phyloP scores from a whole-genome alignment of 2,888 invertebrate species.

The Bedellia somnulentella region DNA sequence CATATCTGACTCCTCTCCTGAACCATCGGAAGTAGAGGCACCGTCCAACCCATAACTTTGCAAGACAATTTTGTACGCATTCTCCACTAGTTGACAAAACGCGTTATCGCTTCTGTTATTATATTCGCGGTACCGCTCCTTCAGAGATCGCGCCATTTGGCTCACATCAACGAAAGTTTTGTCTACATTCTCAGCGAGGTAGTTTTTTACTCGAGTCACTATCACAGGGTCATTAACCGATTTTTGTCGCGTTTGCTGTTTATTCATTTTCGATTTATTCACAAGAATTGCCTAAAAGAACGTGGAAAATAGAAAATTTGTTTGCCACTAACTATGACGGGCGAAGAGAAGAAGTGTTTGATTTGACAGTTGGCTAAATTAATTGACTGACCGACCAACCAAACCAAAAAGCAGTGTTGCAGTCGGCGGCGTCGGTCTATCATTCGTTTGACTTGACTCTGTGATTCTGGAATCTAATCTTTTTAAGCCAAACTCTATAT shows the following conservation, averaged over 20 bases:
- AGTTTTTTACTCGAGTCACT: constrained; percentile 68
- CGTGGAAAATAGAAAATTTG: constrained; percentile 1
- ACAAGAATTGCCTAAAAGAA: constrained; percentile 12
- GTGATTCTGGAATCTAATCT: too few species aligned
- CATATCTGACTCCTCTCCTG: constrained; percentile 65
- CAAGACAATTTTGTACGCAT: constrained; percentile 73
- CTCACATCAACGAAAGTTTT: constrained; percentile 81
- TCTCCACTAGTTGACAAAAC: constrained; percentile 78
- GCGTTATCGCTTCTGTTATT: constrained; percentile 75
- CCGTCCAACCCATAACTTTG: constrained; percentile 68
- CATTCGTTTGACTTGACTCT: too few species aligned
- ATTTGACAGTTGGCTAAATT: constrained; percentile 1
- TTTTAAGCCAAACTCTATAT: too few species aligned
- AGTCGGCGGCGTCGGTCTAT: constrained; percentile 27
- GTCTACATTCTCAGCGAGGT: constrained; percentile 78
- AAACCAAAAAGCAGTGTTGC: too few species aligned
- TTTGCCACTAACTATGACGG: constrained; percentile 24
- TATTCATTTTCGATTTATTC: constrained; percentile 36
- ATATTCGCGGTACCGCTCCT: constrained; percentile 75
- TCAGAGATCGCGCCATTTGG: constrained; percentile 80
- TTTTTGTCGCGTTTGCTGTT: constrained; percentile 41
- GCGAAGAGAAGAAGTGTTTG: constrained; percentile 5
- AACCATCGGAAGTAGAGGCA: constrained; percentile 59
- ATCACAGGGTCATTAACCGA: constrained; percentile 58
- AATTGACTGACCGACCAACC: constrained; percentile 19